Evolutionary conservation across 2,888 invertebrate genomes (phyloP).

Genomic region (Serrognathus titanus): DNA sequence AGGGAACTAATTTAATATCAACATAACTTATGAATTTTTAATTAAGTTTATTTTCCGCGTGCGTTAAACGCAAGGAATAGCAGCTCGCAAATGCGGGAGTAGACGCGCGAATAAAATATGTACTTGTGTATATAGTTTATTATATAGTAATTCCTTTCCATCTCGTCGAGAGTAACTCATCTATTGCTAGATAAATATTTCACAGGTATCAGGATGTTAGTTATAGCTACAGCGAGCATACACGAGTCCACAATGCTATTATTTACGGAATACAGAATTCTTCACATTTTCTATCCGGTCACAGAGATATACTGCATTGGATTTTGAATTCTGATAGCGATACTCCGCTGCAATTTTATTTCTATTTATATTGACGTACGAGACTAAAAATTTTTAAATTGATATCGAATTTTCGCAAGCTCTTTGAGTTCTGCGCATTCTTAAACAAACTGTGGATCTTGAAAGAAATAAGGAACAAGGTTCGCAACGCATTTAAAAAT

Average conservation of each 20-base stretch:
- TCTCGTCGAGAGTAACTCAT: slow-evolving; percentile 19
- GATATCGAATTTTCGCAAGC: too few species aligned
- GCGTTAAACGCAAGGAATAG: too few species aligned
- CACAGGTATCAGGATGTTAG: slow-evolving; percentile 27
- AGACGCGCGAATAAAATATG: neutral
- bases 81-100: neutral
- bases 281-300: slow-evolving; percentile 38
- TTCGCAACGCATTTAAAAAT: too few species aligned
- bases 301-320: slow-evolving; percentile 25
- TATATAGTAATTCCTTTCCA: slow-evolving; percentile 1
- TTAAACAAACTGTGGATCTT: too few species aligned
- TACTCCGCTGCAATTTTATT: slow-evolving; percentile 18
- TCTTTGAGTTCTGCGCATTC: too few species aligned
- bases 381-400: too few species aligned
- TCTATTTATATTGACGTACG: slow-evolving; percentile 2
- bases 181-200: slow-evolving; percentile 21
- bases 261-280: slow-evolving; percentile 47
- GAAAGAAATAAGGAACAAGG: too few species aligned
- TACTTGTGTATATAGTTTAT: neutral
- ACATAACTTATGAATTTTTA: too few species aligned
- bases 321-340: slow-evolving; percentile 29
- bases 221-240: slow-evolving; percentile 40
- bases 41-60: too few species aligned
- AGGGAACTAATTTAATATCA: too few species aligned
- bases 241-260: slow-evolving; percentile 46